Conservation (phyloP, 2,888 invertebrate species). For the Linyphia triangularis region DNA sequence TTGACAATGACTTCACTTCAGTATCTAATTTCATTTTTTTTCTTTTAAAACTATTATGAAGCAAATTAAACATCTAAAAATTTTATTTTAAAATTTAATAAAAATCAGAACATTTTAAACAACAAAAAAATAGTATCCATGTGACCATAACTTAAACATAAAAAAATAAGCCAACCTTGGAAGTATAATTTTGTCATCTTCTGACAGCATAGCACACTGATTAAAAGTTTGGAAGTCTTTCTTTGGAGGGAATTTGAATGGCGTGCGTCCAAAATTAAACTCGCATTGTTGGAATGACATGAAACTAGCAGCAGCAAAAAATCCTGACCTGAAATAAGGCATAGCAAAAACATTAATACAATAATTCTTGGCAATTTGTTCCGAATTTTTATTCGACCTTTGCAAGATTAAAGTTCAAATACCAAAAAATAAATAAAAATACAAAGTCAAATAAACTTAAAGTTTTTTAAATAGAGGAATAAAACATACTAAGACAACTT, state of each 20-base stretch:
- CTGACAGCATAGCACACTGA: constrained; percentile 86
- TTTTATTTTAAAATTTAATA: background rate
- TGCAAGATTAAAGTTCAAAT: background rate
- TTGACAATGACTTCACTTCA: too few species aligned
- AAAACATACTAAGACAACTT: too few species aligned
- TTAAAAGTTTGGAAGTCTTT: constrained; percentile 88
- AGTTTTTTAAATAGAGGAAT: too few species aligned
- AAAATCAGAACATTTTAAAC: background rate
- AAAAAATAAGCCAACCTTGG: constrained; percentile 83
- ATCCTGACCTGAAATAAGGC: constrained; percentile 85
- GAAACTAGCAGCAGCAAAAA: constrained; percentile 96
- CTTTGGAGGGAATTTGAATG: constrained; percentile 88
- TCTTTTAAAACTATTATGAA: too few species aligned
- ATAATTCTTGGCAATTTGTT: background rate
- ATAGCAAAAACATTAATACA: constrained; percentile 83
- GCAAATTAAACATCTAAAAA: background rate
- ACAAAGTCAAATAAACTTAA: too few species aligned
- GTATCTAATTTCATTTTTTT: too few species aligned
- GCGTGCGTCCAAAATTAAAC: constrained; percentile 92
- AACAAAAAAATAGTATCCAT: background rate
- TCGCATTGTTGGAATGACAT: constrained; percentile 97
- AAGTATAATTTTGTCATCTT: constrained; percentile 89
- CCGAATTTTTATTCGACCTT: background rate
- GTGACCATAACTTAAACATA: background rate
- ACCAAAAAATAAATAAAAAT: too few species aligned